Evolutionary conservation across 2,797 vertebrate genomes (phyloP).

Genomic region (Macrochelys suwanniensis): DNA sequence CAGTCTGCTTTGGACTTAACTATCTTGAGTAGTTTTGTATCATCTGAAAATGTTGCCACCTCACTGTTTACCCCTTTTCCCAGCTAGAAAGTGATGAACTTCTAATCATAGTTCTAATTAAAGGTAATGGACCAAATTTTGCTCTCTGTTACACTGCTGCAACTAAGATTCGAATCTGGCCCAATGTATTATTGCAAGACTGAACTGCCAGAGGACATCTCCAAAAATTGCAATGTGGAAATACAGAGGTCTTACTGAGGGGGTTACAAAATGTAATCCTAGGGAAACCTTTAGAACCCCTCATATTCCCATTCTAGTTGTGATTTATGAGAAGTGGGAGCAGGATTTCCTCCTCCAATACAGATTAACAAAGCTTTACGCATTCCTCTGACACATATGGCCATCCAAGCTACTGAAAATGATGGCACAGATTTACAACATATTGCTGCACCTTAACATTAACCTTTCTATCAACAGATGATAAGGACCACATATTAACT

Average conservation of each 20-base stretch:
- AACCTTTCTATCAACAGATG: background rate
- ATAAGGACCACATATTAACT: background rate
- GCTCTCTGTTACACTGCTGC: background rate
- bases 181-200: background rate
- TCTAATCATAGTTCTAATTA: background rate
- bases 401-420: background rate
- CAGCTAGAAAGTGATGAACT: background rate
- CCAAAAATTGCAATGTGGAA: background rate
- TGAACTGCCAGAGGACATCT: background rate
- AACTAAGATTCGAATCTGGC: background rate
- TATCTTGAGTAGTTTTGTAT: background rate
- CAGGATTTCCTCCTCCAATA: background rate
- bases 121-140: background rate
- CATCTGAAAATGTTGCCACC: background rate
- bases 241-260: background rate
- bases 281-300: background rate
- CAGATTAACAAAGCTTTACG: background rate
- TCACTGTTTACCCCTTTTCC: background rate
- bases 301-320: background rate
- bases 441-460: background rate
- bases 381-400: background rate
- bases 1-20: background rate
- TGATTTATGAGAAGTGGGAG: background rate
- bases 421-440: background rate
- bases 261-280: background rate